Evolutionary conservation across 2,797 vertebrate species (phyloP).

Genomic region (Sebastes taczanowskii): DNA sequence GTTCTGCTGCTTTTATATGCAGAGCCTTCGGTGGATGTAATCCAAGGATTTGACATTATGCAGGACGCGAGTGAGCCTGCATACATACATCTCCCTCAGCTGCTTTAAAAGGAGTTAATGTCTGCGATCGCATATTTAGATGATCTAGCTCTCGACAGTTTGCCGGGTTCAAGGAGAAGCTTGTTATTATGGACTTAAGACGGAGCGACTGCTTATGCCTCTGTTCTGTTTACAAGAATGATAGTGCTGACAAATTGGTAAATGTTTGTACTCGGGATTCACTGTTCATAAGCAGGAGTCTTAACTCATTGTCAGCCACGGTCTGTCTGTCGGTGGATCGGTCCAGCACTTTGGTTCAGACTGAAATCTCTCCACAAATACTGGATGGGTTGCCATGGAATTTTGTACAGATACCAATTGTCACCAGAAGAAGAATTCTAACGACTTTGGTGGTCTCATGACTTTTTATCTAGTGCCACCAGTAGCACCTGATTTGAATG

Average conservation of each 20-base stretch:
- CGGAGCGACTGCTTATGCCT: not conserved
- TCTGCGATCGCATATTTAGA: conserved; percentile 52
- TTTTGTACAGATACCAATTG: not conserved
- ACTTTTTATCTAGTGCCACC: not conserved
- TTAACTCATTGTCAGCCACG: not conserved
- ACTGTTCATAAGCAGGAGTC: not conserved
- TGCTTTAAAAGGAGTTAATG: conserved; percentile 38
- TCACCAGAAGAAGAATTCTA: not conserved
- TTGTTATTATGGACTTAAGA: conserved; percentile 13
- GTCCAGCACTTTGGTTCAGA: not conserved
- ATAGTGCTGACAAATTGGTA: not conserved
- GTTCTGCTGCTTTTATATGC: conserved; percentile 66
- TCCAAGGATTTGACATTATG: conserved; percentile 77
- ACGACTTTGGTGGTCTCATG: not conserved
- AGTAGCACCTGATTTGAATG: not conserved
- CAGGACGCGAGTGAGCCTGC: conserved; percentile 47
- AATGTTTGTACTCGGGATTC: not conserved
- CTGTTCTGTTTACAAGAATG: conserved; percentile 3
- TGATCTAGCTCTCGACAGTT: conserved; percentile 27
- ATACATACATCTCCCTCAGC: conserved; percentile 25
- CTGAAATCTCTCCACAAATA: not conserved
- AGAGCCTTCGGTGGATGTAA: conserved; percentile 76
- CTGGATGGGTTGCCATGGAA: not conserved
- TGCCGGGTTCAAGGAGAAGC: conserved; percentile 40
- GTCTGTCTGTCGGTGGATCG: not conserved